Evolutionary conservation across 1,140 invertebrate species (phyloP).

Genomic region (Bombus turneri): DNA sequence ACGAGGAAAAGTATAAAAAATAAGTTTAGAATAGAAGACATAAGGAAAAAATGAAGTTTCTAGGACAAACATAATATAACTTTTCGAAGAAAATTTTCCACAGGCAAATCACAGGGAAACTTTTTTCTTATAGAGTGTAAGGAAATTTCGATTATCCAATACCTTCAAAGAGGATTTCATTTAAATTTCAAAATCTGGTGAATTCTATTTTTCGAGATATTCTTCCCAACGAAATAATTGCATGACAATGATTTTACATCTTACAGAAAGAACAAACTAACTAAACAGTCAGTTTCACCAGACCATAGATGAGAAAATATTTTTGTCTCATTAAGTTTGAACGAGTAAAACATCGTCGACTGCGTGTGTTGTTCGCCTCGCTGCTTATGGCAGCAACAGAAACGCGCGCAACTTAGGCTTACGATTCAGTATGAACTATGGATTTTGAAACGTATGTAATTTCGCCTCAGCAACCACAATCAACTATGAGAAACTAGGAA

Average conservation of each 20-base stretch:
- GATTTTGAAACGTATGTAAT: constrained; percentile 7
- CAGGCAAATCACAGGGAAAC: too few species aligned
- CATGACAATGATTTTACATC: too few species aligned
- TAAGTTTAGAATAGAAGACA: neutral
- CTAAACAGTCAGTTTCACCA: neutral
- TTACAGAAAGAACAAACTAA: neutral
- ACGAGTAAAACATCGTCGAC: neutral
- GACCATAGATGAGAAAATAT: neutral
- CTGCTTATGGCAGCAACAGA: neutral
- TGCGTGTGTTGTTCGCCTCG: too few species aligned
- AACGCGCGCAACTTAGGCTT: neutral
- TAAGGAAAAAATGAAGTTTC: neutral
- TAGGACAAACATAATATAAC: too few species aligned
- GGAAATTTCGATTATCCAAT: neutral
- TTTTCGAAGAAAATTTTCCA: too few species aligned
- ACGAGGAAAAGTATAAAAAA: too few species aligned
- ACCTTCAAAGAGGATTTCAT: neutral
- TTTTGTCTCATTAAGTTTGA: neutral
- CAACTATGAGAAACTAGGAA: constrained; percentile 5
- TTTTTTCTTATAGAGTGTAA: too few species aligned
- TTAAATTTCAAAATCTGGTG: too few species aligned
- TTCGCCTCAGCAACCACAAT: neutral
- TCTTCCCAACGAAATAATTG: too few species aligned
- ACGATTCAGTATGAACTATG: neutral
- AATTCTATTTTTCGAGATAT: too few species aligned